Evolutionary conservation across 2,797 vertebrate species (phyloP).

Genomic region (Trachops cirrhosus): DNA sequence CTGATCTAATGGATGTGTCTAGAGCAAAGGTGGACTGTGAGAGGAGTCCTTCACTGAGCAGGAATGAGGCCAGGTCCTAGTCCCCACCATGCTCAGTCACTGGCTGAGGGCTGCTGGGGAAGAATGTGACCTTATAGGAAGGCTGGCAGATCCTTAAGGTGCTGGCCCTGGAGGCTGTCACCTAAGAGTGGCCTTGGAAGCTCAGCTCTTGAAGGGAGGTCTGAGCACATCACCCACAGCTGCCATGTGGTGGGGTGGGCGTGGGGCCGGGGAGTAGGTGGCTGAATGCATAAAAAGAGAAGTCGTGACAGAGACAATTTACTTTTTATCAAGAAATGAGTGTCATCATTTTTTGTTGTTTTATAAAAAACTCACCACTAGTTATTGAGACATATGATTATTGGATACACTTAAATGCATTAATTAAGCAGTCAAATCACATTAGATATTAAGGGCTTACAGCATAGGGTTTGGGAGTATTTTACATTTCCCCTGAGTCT

Average conservation of each 20-base stretch:
- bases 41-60: background rate
- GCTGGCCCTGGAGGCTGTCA: background rate
- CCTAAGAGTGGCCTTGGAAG: background rate
- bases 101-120: background rate
- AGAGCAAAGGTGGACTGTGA: background rate
- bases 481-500: background rate
- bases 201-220: background rate
- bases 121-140: background rate
- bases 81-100: background rate
- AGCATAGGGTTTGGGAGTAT: background rate
- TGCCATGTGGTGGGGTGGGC: fast-evolving
- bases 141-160: background rate
- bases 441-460: background rate
- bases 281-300: background rate
- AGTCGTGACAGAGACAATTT: background rate
- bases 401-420: background rate
- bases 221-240: background rate
- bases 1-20: background rate
- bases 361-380: background rate
- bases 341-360: background rate
- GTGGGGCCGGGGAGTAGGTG: too few relatives aligned
- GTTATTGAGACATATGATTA: background rate
- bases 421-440: background rate
- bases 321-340: background rate
- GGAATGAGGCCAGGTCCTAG: background rate